Percentiles rank a stretch among this genome's conserved stretches.
Conservation (phyloP, 2,113 vertebrate genomes). For the Chionomys nivalis region DNA sequence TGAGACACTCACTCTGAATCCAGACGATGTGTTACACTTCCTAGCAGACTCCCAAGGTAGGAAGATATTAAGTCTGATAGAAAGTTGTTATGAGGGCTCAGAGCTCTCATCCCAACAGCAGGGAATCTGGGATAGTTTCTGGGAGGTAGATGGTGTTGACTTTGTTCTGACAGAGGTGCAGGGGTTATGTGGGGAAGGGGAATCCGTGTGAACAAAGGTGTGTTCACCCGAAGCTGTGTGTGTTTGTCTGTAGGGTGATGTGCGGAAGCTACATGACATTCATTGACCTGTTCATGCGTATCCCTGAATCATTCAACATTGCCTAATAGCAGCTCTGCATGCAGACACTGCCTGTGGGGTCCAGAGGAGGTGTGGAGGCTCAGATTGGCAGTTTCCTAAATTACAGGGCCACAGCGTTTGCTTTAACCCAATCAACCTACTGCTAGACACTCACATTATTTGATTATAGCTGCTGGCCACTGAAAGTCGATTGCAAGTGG, state of each 20-base stretch:
- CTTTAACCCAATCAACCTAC: slow-evolving; percentile 34
- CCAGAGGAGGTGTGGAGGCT: neutral
- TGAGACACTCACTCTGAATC: neutral
- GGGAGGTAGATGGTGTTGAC: neutral
- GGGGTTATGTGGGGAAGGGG: neutral
- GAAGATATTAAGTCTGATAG: neutral
- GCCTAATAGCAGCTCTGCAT: neutral
- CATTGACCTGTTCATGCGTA: neutral
- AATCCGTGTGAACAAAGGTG: neutral
- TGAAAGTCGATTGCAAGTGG: slow-evolving; percentile 32
- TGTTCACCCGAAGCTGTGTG: neutral
- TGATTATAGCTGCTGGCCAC: slow-evolving; percentile 34
- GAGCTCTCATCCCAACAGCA: neutral
- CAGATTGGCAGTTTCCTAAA: slow-evolving; percentile 9
- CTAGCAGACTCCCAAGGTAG: neutral
- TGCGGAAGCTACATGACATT: neutral
- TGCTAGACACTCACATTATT: slow-evolving; percentile 9
- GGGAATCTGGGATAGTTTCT: slow-evolving; percentile 10
- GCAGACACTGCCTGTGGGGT: neutral
- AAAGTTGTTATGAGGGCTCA: neutral
- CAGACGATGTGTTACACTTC: neutral
- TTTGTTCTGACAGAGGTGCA: neutral
- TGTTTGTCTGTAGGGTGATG: neutral
- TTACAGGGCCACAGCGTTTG: neutral
- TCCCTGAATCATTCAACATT: neutral